These are phyloP conservation scores for Eulimnadia texana DNA, from an alignment of 1,140 invertebrate species.

Conservation along the genomic window DNA sequence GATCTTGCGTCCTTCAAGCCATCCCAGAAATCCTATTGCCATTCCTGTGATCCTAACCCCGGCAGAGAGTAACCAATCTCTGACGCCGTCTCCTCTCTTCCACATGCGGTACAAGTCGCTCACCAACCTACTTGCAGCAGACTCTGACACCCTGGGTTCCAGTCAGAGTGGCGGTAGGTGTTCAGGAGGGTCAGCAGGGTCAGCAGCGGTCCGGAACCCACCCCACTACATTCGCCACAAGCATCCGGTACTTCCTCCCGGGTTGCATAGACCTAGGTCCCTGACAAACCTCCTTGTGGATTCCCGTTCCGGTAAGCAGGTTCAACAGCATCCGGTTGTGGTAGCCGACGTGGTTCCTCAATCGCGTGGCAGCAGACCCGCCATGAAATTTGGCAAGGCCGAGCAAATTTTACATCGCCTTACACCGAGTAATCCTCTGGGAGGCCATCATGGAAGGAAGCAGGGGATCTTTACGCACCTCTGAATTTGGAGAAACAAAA, in stretches of 20 bases:
- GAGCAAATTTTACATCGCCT: not conserved
- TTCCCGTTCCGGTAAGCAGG: conserved; percentile 15
- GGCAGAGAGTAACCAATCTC: conserved; percentile 5
- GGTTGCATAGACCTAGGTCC: conserved; percentile 43
- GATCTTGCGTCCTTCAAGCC: not conserved
- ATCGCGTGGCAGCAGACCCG: conserved; percentile 5
- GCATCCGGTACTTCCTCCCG: not conserved
- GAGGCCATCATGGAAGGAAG: not conserved
- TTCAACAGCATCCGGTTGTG: conserved; percentile 30
- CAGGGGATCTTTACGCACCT: not conserved
- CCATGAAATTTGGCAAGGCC: not conserved
- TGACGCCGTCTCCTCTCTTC: conserved; percentile 49
- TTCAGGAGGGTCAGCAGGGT: conserved; percentile 58
- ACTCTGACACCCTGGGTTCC: conserved; percentile 68
- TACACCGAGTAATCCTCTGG: not conserved
- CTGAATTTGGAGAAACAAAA: not conserved
- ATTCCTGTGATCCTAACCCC: not conserved
- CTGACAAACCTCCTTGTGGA: conserved; percentile 77
- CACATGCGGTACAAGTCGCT: conserved; percentile 69
- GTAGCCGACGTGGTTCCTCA: conserved; percentile 26
- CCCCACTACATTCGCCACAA: not conserved
- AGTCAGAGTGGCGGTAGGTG: conserved; percentile 72
- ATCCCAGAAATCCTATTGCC: not conserved
- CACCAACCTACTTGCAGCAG: conserved; percentile 57
- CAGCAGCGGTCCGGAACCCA: conserved; percentile 29